Conservation (phyloP, 1,140 invertebrate genomes). For the Metopolophium dirhodum region DNA sequence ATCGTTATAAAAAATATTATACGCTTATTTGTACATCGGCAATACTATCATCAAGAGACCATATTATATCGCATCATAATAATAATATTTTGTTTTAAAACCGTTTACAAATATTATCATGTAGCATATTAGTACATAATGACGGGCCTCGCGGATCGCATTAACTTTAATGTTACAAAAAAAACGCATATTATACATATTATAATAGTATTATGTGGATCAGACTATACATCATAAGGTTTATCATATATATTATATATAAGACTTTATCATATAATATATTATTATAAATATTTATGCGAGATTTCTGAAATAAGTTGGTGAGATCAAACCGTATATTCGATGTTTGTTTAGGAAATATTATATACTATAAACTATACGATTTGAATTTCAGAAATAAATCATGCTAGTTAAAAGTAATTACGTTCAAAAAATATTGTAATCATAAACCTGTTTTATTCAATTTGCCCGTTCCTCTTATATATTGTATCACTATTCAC, state of each 20-base stretch:
- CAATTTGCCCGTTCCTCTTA: neutral
- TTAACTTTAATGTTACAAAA: neutral
- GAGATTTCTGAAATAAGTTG: neutral
- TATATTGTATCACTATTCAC: neutral
- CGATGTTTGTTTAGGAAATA: neutral
- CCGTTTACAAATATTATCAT: neutral
- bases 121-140: neutral
- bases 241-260: neutral
- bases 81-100: neutral
- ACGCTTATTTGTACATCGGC: neutral
- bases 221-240: neutral
- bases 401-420: neutral
- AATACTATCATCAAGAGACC: neutral
- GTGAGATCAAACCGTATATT: neutral
- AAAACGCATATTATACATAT: neutral
- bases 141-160: neutral
- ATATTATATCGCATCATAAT: neutral
- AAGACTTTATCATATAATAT: neutral
- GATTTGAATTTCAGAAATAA: slow-evolving; percentile 20
- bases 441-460: slow-evolving; percentile 30
- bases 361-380: neutral
- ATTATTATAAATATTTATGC: neutral
- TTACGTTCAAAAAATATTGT: neutral
- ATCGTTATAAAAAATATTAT: slow-evolving; percentile 19
- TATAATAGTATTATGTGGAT: neutral